Conservation (phyloP, 2,888 invertebrate genomes). For the Lacanobia oleracea region DNA sequence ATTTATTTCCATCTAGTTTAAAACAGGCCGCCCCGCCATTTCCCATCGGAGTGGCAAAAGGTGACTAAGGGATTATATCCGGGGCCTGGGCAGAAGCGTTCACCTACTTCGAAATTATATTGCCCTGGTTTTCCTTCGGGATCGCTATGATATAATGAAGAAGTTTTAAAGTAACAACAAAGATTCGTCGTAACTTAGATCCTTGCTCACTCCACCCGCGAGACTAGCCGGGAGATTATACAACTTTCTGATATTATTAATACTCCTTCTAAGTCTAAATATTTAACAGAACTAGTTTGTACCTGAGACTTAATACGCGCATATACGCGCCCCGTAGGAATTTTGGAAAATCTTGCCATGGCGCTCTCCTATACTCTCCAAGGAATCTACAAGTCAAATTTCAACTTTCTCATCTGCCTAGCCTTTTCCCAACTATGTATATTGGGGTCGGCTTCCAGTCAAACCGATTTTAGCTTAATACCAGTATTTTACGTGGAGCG, state of each 20-base stretch:
- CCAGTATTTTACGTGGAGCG: too few relatives aligned
- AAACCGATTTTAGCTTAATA: too few relatives aligned
- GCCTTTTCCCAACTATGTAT: too few relatives aligned
- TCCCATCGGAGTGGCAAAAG: conserved; percentile 29
- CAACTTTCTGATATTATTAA: conserved; percentile 37
- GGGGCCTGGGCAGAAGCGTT: conserved; percentile 21
- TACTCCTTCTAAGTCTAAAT: conserved; percentile 6
- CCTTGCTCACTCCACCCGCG: conserved; percentile 35
- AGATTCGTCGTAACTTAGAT: conserved; percentile 43
- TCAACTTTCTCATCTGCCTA: too few relatives aligned
- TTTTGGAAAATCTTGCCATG: too few relatives aligned
- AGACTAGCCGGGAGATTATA: conserved; percentile 34
- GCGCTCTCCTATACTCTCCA: too few relatives aligned
- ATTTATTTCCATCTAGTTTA: conserved; percentile 11
- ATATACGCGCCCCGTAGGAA: too few relatives aligned
- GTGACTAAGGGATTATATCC: conserved; percentile 42
- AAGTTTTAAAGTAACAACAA: conserved; percentile 52
- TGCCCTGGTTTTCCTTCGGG: conserved; percentile 29
- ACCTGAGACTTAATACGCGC: too few relatives aligned
- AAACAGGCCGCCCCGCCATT: conserved; percentile 4
- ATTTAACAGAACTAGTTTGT: not conserved
- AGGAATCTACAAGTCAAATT: too few relatives aligned
- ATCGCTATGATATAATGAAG: conserved; percentile 45
- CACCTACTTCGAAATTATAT: conserved; percentile 35
- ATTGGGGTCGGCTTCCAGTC: too few relatives aligned